Percentiles rank a stretch among this genome's conserved stretches.
Conservation (phyloP, 1,140 invertebrate species). For the Drosophila truncata region DNA sequence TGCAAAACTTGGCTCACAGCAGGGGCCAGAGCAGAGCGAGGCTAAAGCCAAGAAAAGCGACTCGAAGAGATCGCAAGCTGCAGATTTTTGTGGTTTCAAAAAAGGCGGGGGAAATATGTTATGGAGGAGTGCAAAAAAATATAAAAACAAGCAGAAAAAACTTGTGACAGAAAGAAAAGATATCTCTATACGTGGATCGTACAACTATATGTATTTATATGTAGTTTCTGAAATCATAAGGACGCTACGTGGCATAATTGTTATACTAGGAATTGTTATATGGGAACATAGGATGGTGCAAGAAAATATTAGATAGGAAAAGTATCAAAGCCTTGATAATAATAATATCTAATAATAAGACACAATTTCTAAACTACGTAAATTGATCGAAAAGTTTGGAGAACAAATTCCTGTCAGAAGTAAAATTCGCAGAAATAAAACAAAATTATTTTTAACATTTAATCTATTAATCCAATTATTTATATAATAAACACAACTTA, state of each 20-base stretch:
- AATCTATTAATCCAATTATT: no score
- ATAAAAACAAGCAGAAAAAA: slow-evolving; percentile 30
- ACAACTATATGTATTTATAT: slow-evolving; percentile 27
- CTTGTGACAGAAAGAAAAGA: slow-evolving; percentile 44
- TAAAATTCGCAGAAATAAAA: not conserved
- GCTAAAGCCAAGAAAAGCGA: slow-evolving; percentile 32
- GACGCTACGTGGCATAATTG: slow-evolving; percentile 4
- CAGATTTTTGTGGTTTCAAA: slow-evolving; percentile 54
- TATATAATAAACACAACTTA: not conserved
- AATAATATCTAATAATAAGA: not conserved
- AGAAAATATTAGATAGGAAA: no score
- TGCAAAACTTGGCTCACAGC: slow-evolving; percentile 52
- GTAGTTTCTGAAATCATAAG: slow-evolving; percentile 3
- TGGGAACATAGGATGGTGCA: no score
- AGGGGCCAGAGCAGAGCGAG: slow-evolving; percentile 29
- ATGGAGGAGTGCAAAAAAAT: slow-evolving; percentile 12
- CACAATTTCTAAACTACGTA: not conserved
- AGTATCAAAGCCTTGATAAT: no score
- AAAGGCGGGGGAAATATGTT: slow-evolving; percentile 25
- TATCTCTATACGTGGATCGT: slow-evolving; percentile 46
- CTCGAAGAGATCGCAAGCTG: slow-evolving; percentile 35
- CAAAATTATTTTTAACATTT: not conserved
- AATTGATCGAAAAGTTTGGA: not conserved
- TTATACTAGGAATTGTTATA: not conserved
- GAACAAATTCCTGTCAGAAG: not conserved